Evolutionary conservation across 2,888 invertebrate genomes (phyloP), one percentile per base, ranked within the genome.

Genomic region (Leistus spinibarbis): DNA sequence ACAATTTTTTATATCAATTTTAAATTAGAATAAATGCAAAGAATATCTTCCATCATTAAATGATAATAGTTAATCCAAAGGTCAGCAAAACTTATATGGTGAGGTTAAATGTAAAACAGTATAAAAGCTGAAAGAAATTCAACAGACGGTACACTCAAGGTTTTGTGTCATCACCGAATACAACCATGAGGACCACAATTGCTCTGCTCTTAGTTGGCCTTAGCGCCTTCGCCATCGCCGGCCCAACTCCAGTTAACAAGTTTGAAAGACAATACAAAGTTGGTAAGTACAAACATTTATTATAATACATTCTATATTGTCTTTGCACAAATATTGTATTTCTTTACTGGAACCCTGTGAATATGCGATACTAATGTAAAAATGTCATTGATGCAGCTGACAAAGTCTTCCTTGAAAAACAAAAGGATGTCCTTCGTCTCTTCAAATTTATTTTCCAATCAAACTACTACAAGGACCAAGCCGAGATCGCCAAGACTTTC

Each of bases 371-470:
- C 40, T 40, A 40, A 40, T 13, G 13, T 4, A 40, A 40, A 24
- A 40, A 40, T 40, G 4, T 5, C 7, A 10, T 40, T 40, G 4
- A 10, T 4, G 9, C 76, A 79, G 80, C 77, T 76, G 80, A 79
- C 76, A 78, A 79, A 66, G 77, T 60, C 1, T 78, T 78, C 73
- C 77, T 80, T 72, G 78, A 79, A 40, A 78, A 78, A 63, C 80
- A 81, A 82, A 83, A 88, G 75, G 87, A 89, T 81, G 85, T 91
- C 77, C 82, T 91, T 81, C 86, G 87, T 79, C 86, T 91, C 76
- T 83, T 91, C 82, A 89, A 89, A 81, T 88, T 89, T 82, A 89
- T 91, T 78, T 88, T 90, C 78, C 92, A 93, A 82, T 89, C 89
- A 0, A 86, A 89, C 78, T 86, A 88, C 72, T 82, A 88, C 79